Base-by-base conservation (phyloP, 1,140 invertebrate genomes). In the Ctenoplectra terminalis region DNA sequence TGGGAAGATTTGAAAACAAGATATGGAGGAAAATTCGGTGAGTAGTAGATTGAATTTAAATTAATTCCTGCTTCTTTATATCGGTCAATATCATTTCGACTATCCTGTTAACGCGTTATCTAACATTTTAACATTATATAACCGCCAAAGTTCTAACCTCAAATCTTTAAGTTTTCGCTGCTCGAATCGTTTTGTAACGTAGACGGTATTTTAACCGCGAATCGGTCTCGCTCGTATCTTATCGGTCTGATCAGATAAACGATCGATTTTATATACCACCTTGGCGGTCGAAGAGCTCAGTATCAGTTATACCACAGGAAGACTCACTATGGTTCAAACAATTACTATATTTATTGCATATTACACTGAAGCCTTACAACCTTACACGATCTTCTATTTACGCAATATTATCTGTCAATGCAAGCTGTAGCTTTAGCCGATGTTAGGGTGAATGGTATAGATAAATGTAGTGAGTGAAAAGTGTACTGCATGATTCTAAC, bases 21-120 rank as follows among this genome's bases (percentile, higher is more conserved):
- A 90, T 85, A 90, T 91, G 87, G 85, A 88, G 80, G 82, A 87
- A 84, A 86, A 88, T 72, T 86, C 84, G 70, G 88, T 82, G 13
- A 85, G 87, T 87, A 5, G 1, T 29, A 69, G 26, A 52, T 40
- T 46, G 17, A n/a, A n/a, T 29, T 72, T n/a, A 5, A 31, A 46
- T 54, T 70, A 64, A 20, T 58, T 11, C 5, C 15, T 26, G 37
- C 3, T 56, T 58, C 37, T 11, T 34, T 15, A 15, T 13, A 48
- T 58, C 26, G 40, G 9, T 34, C 34, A 54, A 43, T 29, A 26
- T 11, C 26, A n/a, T 40, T 9, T 26, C 5, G 5, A 0, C 0
- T 61, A 29, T 23, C 15, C 0, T 26, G 0, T 29, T n/a, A 52
- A 60, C 6, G 11, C 23, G 43, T 77, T 46, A 77, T 15, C 7